Base-by-base conservation (phyloP, 2,797 vertebrate species). In the Myripristis murdjan region DNA sequence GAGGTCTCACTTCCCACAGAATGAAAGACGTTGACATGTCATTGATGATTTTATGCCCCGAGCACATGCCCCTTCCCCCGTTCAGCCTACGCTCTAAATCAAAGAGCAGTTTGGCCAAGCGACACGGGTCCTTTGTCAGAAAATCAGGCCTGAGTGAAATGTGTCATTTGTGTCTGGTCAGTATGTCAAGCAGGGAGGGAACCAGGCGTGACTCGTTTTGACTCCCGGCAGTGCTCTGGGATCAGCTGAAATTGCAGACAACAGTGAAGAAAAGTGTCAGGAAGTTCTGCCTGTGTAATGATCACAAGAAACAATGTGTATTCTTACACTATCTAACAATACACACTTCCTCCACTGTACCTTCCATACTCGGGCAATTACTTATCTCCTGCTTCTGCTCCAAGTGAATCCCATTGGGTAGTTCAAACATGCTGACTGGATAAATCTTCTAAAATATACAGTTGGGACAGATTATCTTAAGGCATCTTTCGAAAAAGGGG, bases 51-150 rank as follows among this genome's bases (percentile, higher is more conserved):
- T 84, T 83, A 87, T 82, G 72, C 60, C 74, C 46, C 44, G 5
- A 41, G 60, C 64, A 51, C 52, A 46, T 11, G 2, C 39, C 43
- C 52, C 16, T 60, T 60, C 18, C 47, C 33, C 24, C 5, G 18
- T 77, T 77, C 75, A 65, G 51, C 72, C 70, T 51, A 52, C 80
- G 82, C 86, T 65, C 76, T 89, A 88, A 89, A 92, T 92, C 85
- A 89, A 85, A 87, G 46, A 73, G 75, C 73, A 68, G 83, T 86
- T 89, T 83, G 79, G 79, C 75, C 54, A 74, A 64, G 70, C 84
- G 79, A 84, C 73, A 86, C 74, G 76, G 39, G 43, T 63, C 35
- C 46, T 70, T 66, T 65, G 55, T 73, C 75, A 73, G 79, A 66
- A 75, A 79, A 81, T 51, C 71, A 28, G 71, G 78, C 69, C 76